These are phyloP conservation scores for Rousettus leschenaultii DNA, from an alignment of 2,113 vertebrate genomes.

Conservation along the genomic window DNA sequence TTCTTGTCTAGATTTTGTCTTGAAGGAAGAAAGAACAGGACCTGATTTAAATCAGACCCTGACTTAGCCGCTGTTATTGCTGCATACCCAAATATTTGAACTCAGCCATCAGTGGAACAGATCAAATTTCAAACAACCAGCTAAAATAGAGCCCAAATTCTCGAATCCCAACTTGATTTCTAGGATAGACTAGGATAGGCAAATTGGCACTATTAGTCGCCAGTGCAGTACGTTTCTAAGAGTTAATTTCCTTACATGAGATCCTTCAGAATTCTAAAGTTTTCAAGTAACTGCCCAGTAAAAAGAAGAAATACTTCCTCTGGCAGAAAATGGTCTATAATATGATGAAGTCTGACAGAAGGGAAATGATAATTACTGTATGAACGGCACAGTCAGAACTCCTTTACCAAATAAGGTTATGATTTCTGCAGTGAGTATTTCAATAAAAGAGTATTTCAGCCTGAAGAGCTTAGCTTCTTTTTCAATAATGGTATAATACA, in stretches of 20 bases:
- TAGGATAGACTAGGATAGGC: slow-evolving; percentile 10
- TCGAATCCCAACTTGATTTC: background rate
- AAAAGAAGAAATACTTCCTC: slow-evolving; percentile 67
- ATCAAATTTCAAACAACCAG: slow-evolving; percentile 64
- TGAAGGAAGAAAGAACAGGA: slow-evolving; percentile 41
- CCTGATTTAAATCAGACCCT: slow-evolving; percentile 52
- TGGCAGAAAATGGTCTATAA: slow-evolving; percentile 70
- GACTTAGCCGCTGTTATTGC: slow-evolving; percentile 38
- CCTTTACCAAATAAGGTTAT: slow-evolving; percentile 82
- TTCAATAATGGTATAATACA: background rate
- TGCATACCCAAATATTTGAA: slow-evolving; percentile 50
- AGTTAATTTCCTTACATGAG: slow-evolving; percentile 62
- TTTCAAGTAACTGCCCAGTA: slow-evolving; percentile 67
- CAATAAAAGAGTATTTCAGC: slow-evolving; percentile 48
- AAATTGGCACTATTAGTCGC: slow-evolving; percentile 26
- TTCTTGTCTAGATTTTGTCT: slow-evolving; percentile 54
- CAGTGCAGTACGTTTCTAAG: slow-evolving; percentile 50
- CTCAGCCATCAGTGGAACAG: slow-evolving; percentile 23
- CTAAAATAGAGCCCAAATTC: slow-evolving; percentile 19
- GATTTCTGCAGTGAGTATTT: slow-evolving; percentile 56
- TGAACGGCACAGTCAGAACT: slow-evolving; percentile 69
- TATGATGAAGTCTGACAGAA: slow-evolving; percentile 77
- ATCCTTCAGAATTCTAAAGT: slow-evolving; percentile 57
- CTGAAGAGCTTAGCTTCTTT: slow-evolving; percentile 42
- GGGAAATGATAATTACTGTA: slow-evolving; percentile 79